These are phyloP conservation scores for Ardeotis arabs DNA, from an alignment of 2,113 vertebrate species.

Conservation along the genomic window DNA sequence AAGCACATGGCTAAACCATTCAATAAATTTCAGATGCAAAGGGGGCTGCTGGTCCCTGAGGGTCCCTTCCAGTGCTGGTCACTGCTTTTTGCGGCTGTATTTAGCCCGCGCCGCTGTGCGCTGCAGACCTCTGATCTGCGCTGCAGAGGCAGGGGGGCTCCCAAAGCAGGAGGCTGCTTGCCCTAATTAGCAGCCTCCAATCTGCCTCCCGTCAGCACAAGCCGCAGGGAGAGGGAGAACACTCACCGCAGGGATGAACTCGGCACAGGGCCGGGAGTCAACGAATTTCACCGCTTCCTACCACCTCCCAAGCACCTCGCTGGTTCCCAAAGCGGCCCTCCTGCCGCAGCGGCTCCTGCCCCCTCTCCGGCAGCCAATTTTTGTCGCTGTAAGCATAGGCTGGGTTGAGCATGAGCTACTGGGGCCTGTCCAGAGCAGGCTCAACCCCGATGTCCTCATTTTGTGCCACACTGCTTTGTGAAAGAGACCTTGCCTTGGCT, in stretches of 20 bases:
- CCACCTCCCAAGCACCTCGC: not conserved
- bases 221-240: not conserved
- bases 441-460: not conserved
- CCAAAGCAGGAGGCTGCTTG: not conserved
- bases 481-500: not conserved
- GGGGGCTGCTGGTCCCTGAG: not conserved
- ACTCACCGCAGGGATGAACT: not conserved
- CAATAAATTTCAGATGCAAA: not conserved
- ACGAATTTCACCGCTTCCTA: not conserved
- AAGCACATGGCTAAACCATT: not conserved
- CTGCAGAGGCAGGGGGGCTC: not conserved
- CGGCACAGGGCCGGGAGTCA: not conserved
- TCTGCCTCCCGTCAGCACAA: not conserved
- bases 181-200: not conserved
- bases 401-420: not conserved
- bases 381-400: not conserved
- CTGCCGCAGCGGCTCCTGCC: not conserved
- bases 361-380: not conserved
- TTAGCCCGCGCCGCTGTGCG: fast-evolving
- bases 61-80: not conserved
- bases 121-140: not conserved
- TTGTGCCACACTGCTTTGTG: fast-evolving
- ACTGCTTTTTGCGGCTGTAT: not conserved
- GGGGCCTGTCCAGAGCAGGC: not conserved
- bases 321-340: not conserved